Percentiles rank a stretch among this genome's conserved stretches.
phyloP scores from a whole-genome alignment of 2,113 vertebrate genomes.

The Protobothrops mucrosquamatus region DNA sequence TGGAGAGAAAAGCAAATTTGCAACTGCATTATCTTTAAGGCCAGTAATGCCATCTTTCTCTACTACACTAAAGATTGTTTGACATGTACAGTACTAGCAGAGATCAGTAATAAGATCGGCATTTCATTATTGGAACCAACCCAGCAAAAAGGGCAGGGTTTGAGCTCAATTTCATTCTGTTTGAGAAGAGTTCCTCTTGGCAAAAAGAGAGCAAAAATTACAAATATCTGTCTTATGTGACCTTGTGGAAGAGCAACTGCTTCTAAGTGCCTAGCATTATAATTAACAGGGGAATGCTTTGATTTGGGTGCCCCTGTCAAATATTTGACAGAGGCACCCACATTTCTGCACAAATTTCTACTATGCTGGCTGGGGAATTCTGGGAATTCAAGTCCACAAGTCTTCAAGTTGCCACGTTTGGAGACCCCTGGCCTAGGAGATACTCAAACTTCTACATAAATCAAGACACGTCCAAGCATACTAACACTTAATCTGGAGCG shows the following conservation, averaged over 20 bases:
- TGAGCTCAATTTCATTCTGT: not conserved
- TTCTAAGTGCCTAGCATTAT: not conserved
- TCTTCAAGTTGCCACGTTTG: not conserved
- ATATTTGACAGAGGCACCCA: not conserved
- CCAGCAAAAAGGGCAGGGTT: not conserved
- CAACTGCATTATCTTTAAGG: not conserved
- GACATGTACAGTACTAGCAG: rapidly evolving
- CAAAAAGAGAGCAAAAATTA: constrained; percentile 13
- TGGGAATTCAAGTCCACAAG: not conserved
- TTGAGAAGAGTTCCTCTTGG: not conserved
- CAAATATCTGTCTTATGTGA: not conserved
- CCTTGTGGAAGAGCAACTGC: constrained; percentile 18
- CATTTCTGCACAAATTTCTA: not conserved
- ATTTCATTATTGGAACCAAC: rapidly evolving
- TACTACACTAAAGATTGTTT: not conserved
- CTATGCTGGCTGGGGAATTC: not conserved
- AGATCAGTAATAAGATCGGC: not conserved
- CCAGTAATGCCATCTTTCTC: not conserved
- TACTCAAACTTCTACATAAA: not conserved
- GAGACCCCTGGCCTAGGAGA: not conserved
- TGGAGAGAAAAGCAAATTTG: not conserved
- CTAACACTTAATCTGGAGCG: not conserved
- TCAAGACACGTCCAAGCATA: not conserved
- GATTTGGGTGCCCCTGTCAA: not conserved
- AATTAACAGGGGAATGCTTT: too few relatives aligned